Base-by-base conservation (phyloP, 1,140 invertebrate genomes). In the Caligus rogercresseyi region DNA sequence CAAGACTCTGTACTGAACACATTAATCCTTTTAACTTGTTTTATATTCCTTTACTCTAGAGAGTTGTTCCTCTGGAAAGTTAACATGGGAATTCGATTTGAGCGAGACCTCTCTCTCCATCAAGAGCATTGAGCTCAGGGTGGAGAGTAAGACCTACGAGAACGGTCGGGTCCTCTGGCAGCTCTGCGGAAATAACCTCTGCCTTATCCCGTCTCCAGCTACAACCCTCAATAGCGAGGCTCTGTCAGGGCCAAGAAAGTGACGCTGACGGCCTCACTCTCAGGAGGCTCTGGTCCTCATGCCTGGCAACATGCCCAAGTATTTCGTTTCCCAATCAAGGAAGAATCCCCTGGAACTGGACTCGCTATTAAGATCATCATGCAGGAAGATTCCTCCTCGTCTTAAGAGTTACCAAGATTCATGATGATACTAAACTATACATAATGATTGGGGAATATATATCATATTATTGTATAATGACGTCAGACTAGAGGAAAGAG, bases 221-320 rank as follows among this genome's bases (percentile, higher is more conserved):
- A 62, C 19, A 13, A 52, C 60, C 11, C 19, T 54, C 19, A 52
- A 62, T 43, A 54, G 52, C 24, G 43, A 62, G 23, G 60, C n/a
- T 13, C 25, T 62, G n/a, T 14, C 19, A 23, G 60, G 60, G 18
- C 43, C 60, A 62, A 62, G 16, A 54, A 53, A 20, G n/a, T 62
- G 7, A 54, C 13, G 3, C 19, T 62, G 1, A 54, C 26, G 2
- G 60, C 60, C 23, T 53, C 20, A 14, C 20, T 62, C 3, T 62
- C 60, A 19, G 60, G 60, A 1, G 60, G 60, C 52, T 16, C 52
- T 23, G 60, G 60, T 20, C 43, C 52, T 20, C 15, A 19, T 62
- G 60, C 60, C n/a, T 62, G 60, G 60, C 60, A 62, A 23, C 52
- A 53, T 54, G 31, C 60, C 16, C 60, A 62, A 62, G 16, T 62